Evolutionary conservation across 2,797 vertebrate genomes (phyloP), one percentile per base, ranked within the genome.

Genomic region (Leptoclinus maculatus): DNA sequence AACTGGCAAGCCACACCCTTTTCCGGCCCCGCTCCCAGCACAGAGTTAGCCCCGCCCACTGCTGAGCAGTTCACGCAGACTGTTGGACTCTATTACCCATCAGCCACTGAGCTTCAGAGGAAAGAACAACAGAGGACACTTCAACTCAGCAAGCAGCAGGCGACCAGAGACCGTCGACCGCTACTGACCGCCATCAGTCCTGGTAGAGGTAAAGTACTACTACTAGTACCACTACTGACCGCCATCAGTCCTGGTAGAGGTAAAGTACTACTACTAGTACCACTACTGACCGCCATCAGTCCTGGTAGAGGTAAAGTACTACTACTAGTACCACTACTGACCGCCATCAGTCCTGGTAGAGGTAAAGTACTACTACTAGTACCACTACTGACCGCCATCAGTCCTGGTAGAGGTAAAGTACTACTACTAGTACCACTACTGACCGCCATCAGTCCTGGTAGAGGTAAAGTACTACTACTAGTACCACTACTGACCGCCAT

Each of bases 81-180:
- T 0, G 66, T 91, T 8, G 97, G 97, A 69, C 94, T 99, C 34
- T 98, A 97, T 93, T 98, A 96, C 88, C 97, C 97, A 59, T 98
- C 97, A 62, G 86, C 93, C 89, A 94, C 92, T 47, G 82, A 93
- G 21, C 77, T 98, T 62, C 95, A 95, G 64, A 96, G 87, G 81
- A 95, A 91, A 82, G 89, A 95, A 56, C 89, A 95, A 79, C 95
- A 96, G 83, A 85, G 87, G 49, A 74, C 74, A 51, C 91, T 84
- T 57, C 91, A 94, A 63, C 88, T 92, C 73, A 92, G 90, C 89
- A 94, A 89, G 49, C 85, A 94, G 87, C 94, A 95, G 84, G 91
- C 89, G 39, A 94, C 85, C 89, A 96, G 93, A 53, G 94, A 95
- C 82, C 95, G 80, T 23, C 95, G 90, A 21, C 96, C 96, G 0